These are phyloP conservation scores for Physella acuta DNA, from an alignment of 1,140 invertebrate genomes.

Conservation along the genomic window DNA sequence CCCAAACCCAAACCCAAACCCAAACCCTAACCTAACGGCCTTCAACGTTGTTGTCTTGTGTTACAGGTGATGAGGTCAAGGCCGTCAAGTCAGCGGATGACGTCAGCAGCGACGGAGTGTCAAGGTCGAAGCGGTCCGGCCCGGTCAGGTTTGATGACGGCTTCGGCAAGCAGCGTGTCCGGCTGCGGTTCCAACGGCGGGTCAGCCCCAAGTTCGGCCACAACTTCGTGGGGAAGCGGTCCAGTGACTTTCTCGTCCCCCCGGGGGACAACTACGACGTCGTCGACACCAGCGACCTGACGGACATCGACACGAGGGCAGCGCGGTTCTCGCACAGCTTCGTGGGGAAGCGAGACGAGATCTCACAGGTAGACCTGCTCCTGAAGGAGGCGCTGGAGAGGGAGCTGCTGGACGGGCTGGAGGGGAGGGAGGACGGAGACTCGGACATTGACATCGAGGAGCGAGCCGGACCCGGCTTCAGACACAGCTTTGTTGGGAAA, in stretches of 20 bases:
- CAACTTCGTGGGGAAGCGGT: conserved; percentile 16
- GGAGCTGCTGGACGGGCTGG: neutral
- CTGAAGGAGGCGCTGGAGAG: neutral
- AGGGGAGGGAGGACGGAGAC: neutral
- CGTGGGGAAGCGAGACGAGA: conserved; percentile 4
- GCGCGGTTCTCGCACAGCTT: conserved; percentile 7
- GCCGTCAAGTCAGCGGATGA: too few relatives aligned
- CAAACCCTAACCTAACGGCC: too few relatives aligned
- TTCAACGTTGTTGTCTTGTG: too few relatives aligned
- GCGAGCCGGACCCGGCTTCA: neutral
- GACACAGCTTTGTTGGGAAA: conserved; percentile 15
- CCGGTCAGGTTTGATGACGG: neutral
- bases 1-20: too few relatives aligned
- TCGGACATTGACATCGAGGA: conserved; percentile 17
- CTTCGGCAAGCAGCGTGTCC: neutral
- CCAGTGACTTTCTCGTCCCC: neutral
- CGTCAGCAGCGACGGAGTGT: too few relatives aligned
- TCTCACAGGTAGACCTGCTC: neutral
- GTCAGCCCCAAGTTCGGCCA: conserved; percentile 3
- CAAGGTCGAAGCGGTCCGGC: too few relatives aligned
- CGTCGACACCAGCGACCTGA: neutral
- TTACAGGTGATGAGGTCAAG: too few relatives aligned
- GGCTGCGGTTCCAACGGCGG: neutral
- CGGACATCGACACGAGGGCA: neutral
- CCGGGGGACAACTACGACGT: neutral